Percentiles rank a stretch among this genome's conserved stretches.
phyloP scores from a whole-genome alignment of 2,797 vertebrate species.

The Liparis tanakae region DNA sequence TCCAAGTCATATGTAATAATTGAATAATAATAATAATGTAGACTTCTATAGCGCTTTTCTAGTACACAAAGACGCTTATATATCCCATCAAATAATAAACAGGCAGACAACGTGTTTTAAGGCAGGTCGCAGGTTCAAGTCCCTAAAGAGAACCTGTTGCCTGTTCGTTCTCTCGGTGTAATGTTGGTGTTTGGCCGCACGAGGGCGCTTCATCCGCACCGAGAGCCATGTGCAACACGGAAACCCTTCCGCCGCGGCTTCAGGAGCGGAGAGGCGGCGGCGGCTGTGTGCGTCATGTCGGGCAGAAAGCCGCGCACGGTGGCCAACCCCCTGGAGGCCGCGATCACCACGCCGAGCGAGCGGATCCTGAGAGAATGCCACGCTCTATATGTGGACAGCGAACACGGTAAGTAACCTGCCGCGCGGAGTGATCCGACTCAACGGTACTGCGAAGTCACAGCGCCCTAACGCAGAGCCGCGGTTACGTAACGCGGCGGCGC shows the following conservation, averaged over 20 bases:
- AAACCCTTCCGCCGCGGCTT: conserved; percentile 71
- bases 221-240: conserved; percentile 64
- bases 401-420: conserved; percentile 80
- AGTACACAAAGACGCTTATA: no score
- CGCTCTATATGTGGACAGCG: conserved; percentile 82
- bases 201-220: conserved; percentile 52
- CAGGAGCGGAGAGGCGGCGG: conserved; percentile 1
- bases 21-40: no score
- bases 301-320: conserved; percentile 82
- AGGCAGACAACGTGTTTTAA: not conserved
- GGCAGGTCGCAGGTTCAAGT: not conserved
- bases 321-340: conserved; percentile 83
- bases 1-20: not conserved
- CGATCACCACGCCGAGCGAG: conserved; percentile 83
- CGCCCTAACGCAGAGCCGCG: not conserved
- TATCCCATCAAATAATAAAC: not conserved
- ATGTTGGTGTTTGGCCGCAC: not conserved
- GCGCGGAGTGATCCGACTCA: not conserved
- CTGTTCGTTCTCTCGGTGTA: not conserved
- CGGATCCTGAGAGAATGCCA: conserved; percentile 84
- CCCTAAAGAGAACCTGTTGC: not conserved
- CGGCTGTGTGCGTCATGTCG: conserved; percentile 72
- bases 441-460: not conserved
- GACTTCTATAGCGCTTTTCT: no score
- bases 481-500: conserved; percentile 32